Conservation (phyloP, 2,797 vertebrate species). For the Dicrostonyx torquatus region DNA sequence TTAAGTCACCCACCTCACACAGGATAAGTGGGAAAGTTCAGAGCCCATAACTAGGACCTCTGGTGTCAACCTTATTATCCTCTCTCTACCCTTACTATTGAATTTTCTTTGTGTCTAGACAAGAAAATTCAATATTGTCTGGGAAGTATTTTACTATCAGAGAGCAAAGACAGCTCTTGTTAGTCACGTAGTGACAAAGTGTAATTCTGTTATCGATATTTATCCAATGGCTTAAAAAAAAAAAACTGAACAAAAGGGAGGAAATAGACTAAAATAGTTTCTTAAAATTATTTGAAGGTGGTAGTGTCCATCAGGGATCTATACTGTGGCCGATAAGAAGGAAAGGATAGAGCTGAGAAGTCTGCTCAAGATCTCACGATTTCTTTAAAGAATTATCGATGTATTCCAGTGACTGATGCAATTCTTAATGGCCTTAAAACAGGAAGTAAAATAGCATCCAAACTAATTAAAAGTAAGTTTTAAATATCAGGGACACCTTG, state of each 20-base stretch:
- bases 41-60: not conserved
- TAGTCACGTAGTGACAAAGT: not conserved
- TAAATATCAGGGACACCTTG: not conserved
- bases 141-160: not conserved
- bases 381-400: not conserved
- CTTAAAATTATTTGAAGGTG: not conserved
- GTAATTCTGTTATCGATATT: constrained; percentile 21
- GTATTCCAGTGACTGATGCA: not conserved
- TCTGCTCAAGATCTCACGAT: not conserved
- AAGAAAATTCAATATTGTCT: not conserved
- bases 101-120: not conserved
- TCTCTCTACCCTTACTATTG: not conserved
- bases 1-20: not conserved
- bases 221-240: not conserved
- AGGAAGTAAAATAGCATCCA: not conserved
- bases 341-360: not conserved
- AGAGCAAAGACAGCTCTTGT: not conserved
- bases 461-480: not conserved
- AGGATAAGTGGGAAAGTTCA: not conserved
- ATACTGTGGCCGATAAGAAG: not conserved
- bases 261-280: not conserved
- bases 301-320: not conserved
- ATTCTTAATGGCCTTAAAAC: not conserved
- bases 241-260: not conserved
- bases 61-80: not conserved